phyloP scores from a whole-genome alignment of 2,113 vertebrate genomes.

The Atractosteus spatula region DNA sequence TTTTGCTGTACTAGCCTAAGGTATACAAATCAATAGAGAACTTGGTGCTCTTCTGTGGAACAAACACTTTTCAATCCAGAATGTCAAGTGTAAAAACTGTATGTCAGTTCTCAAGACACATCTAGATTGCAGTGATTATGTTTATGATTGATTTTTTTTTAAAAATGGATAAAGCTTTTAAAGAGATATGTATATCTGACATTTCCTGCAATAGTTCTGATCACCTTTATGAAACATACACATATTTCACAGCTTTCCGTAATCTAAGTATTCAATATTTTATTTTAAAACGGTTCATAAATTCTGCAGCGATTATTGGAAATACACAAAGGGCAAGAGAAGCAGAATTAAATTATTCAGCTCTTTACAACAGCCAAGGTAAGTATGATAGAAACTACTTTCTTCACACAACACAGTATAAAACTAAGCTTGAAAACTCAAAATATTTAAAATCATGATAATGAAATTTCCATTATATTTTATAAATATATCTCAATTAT shows the following conservation, averaged over 20 bases:
- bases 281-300: too few species aligned
- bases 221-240: conserved; percentile 23
- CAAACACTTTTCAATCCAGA: conserved; percentile 53
- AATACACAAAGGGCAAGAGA: neutral
- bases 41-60: conserved; percentile 49
- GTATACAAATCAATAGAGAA: conserved; percentile 65
- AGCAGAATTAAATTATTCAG: neutral
- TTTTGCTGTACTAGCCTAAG: conserved; percentile 59
- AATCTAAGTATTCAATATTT: neutral
- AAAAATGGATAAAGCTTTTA: conserved; percentile 37
- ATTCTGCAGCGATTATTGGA: neutral
- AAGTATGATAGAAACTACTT: too few species aligned
- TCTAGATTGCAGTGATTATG: conserved; percentile 65
- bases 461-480: too few species aligned
- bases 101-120: conserved; percentile 37
- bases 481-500: too few species aligned
- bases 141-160: conserved; percentile 53
- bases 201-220: conserved; percentile 49
- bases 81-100: conserved; percentile 45
- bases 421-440: too few species aligned
- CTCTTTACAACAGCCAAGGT: neutral
- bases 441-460: too few species aligned
- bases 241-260: conserved; percentile 28
- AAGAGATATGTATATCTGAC: conserved; percentile 49
- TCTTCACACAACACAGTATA: too few species aligned